These are phyloP conservation scores for Platyrinchus mystaceus DNA, from an alignment of 2,797 vertebrate species.

Conservation along the genomic window DNA sequence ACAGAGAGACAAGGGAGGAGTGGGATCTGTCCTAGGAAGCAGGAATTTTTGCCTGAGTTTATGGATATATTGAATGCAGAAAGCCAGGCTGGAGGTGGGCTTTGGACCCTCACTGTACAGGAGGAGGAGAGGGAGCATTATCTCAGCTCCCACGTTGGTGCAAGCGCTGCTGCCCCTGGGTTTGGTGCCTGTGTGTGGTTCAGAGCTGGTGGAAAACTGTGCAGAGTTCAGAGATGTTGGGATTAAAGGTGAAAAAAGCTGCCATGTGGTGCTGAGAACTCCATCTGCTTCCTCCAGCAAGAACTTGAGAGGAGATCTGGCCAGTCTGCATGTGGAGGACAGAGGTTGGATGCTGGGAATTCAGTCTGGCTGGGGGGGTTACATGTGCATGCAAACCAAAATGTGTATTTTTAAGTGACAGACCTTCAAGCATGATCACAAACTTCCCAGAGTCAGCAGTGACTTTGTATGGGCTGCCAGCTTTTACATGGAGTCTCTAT, in stretches of 20 bases:
- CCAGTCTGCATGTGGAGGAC: background rate
- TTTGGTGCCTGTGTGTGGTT: background rate
- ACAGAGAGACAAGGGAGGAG: background rate
- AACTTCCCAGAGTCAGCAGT: background rate
- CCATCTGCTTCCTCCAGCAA: background rate
- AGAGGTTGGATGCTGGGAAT: background rate
- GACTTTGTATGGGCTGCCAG: background rate
- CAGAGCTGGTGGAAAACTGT: background rate
- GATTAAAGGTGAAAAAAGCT: background rate
- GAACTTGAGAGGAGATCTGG: background rate
- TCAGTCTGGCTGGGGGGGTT: background rate
- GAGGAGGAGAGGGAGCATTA: background rate
- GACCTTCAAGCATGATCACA: background rate
- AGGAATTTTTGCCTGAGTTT: background rate
- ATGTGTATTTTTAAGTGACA: accelerated
- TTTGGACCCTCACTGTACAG: background rate
- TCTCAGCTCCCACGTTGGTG: background rate
- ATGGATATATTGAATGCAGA: accelerated
- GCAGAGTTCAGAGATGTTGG: background rate
- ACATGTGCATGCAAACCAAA: background rate
- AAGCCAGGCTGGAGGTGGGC: background rate
- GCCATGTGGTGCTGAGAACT: background rate
- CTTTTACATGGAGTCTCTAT: background rate
- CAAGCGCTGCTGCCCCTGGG: background rate
- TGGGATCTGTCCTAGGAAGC: background rate